Base-by-base conservation (phyloP, 2,797 vertebrate species). In the Phalloptychus januarius region DNA sequence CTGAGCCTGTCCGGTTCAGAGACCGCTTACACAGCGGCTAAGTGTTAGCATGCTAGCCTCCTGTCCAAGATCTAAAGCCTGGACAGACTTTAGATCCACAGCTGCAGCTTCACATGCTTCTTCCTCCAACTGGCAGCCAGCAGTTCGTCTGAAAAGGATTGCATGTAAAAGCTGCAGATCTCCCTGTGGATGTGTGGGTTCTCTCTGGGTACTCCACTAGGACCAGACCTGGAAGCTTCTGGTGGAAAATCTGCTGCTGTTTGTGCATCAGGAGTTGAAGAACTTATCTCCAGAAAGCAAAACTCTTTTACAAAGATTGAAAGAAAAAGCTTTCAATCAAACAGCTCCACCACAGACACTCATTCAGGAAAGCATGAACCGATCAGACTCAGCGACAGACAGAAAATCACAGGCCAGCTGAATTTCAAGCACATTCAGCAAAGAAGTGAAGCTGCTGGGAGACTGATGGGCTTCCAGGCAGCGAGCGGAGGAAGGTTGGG, bases 381-480 rank as follows among this genome's bases (percentile, higher is more conserved):
- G 86, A 85, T 90, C 83, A 83, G 80, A 87, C 89, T 85, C 79
- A 71, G 69, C 75, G 11, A 45, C 58, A 42, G 8, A 72, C 76
- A 77, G 67, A 85, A 78, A 83, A 83, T 79, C 52, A 86, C 79
- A 78, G 79, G 61, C 38, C 82, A 87, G 78, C 38, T 33, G 75
- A 83, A 88, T 80, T 79, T 85, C 72, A 76, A 76, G 85, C 81
- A 80, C 78, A 75, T 63, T 82, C 70, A 78, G 76, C 61, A 50
- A 82, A 0, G 83, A 88, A 75, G 81, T 85, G 13, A 76, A 79
- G 83, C 84, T 1, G 83, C 85, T 83, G 42, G 80, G 79, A 81
- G 85, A 94, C 94, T 88, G 77, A 94, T 92, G 72, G 74, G 77
- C 82, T 88, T 83, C 89, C 83, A 91, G 87, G 88, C 91, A 88